phyloP scores from a whole-genome alignment of 2,888 invertebrate genomes.

The Ophonus ardosiacus region DNA sequence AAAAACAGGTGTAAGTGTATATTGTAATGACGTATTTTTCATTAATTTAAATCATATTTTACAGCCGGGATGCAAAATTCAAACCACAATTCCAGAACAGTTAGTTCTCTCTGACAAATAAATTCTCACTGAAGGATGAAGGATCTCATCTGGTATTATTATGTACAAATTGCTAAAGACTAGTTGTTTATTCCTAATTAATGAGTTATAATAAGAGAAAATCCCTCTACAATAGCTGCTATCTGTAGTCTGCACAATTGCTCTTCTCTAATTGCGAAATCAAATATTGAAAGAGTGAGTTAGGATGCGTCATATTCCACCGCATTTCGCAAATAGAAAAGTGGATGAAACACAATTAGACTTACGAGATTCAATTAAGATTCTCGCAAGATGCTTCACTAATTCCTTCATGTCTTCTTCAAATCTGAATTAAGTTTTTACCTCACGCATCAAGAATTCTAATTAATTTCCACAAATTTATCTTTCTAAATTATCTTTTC shows the following conservation, averaged over 20 bases:
- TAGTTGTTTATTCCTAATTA: not conserved
- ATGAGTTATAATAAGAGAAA: not conserved
- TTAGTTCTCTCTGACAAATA: too few relatives aligned
- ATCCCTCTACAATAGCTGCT: not conserved
- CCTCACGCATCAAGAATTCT: conserved; percentile 39
- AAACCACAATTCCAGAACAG: too few relatives aligned
- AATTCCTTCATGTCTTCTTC: conserved; percentile 32
- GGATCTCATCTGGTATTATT: not conserved
- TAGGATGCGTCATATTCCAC: conserved; percentile 18
- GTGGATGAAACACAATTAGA: conserved; percentile 50
- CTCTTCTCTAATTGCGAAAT: conserved; percentile 26
- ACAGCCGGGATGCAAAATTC: too few relatives aligned
- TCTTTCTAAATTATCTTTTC: conserved; percentile 31
- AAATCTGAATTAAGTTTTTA: conserved; percentile 37
- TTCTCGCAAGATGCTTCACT: conserved; percentile 31
- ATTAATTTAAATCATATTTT: too few relatives aligned
- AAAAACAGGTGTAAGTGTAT: too few relatives aligned
- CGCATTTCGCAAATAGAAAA: conserved; percentile 42
- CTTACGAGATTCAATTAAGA: conserved; percentile 47
- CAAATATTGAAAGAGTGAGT: conserved; percentile 39
- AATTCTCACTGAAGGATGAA: too few relatives aligned
- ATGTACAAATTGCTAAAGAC: not conserved
- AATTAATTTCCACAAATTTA: conserved; percentile 39
- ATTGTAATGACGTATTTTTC: too few relatives aligned
- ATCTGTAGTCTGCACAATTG: conserved; percentile 14